phyloP scores from a whole-genome alignment of 2,888 invertebrate genomes.

The Hoplodrina ambigua region DNA sequence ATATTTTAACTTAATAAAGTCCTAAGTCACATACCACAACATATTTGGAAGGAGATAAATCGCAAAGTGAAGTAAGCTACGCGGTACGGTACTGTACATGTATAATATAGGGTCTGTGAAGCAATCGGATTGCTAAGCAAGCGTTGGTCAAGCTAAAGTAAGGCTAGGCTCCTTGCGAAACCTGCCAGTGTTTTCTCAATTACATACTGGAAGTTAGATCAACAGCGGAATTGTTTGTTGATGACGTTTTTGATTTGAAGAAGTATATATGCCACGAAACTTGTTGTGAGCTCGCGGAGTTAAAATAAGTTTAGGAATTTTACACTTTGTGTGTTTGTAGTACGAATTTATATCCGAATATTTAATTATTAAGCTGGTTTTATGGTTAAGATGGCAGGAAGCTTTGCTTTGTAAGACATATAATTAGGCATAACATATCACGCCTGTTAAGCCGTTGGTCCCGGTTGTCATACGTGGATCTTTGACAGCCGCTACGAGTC shows the following conservation, averaged over 20 bases:
- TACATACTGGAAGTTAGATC: slow-evolving; percentile 46
- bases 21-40: slow-evolving; percentile 28
- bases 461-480: too few relatives aligned
- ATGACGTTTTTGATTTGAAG: slow-evolving; percentile 40
- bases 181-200: slow-evolving; percentile 51
- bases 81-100: slow-evolving; percentile 12
- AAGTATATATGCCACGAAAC: slow-evolving; percentile 7
- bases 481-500: too few relatives aligned
- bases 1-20: slow-evolving; percentile 11
- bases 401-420: too few relatives aligned
- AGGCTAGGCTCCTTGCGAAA: slow-evolving; percentile 60
- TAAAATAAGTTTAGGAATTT: slow-evolving; percentile 10
- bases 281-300: slow-evolving; percentile 10
- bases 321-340: neutral
- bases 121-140: slow-evolving; percentile 59
- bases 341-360: neutral
- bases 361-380: neutral
- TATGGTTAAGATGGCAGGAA: too few relatives aligned
- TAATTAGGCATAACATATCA: too few relatives aligned
- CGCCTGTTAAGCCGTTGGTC: too few relatives aligned
- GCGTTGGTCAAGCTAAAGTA: slow-evolving; percentile 54
- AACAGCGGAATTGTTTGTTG: slow-evolving; percentile 52
- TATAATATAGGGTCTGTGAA: slow-evolving; percentile 47
- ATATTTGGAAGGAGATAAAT: slow-evolving; percentile 51
- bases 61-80: slow-evolving; percentile 38